Conservation (phyloP, 2,797 vertebrate species). For the Threskiornis aethiopicus region DNA sequence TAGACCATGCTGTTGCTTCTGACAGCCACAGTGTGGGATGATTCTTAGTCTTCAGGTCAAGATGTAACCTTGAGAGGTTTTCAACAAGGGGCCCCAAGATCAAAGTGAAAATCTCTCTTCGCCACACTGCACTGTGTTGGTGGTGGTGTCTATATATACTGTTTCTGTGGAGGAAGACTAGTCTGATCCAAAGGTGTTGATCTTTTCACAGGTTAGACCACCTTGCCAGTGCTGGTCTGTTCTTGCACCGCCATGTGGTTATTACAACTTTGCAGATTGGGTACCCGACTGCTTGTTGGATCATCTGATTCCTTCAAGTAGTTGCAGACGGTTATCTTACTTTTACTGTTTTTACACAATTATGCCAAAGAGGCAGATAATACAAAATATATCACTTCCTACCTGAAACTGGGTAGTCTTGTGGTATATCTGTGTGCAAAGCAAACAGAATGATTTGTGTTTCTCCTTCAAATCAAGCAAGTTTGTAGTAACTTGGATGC, state of each 20-base stretch:
- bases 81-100: neutral
- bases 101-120: neutral
- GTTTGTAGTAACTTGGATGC: neutral
- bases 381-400: neutral
- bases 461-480: neutral
- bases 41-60: neutral
- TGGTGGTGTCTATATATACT: neutral
- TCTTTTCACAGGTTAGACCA: neutral
- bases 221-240: neutral
- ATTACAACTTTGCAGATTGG: neutral
- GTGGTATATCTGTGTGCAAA: neutral
- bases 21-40: neutral
- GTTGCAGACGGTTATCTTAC: neutral
- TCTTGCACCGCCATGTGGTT: neutral
- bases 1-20: neutral
- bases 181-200: neutral
- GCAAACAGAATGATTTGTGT: neutral
- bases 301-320: neutral
- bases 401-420: neutral
- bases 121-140: too few relatives aligned
- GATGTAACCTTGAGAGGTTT: neutral
- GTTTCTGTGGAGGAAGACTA: neutral
- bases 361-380: neutral
- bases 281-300: fast-evolving
- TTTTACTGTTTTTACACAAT: neutral